Base-by-base conservation (phyloP, 1,140 invertebrate species). In the Tyrophagus putrescentiae region DNA sequence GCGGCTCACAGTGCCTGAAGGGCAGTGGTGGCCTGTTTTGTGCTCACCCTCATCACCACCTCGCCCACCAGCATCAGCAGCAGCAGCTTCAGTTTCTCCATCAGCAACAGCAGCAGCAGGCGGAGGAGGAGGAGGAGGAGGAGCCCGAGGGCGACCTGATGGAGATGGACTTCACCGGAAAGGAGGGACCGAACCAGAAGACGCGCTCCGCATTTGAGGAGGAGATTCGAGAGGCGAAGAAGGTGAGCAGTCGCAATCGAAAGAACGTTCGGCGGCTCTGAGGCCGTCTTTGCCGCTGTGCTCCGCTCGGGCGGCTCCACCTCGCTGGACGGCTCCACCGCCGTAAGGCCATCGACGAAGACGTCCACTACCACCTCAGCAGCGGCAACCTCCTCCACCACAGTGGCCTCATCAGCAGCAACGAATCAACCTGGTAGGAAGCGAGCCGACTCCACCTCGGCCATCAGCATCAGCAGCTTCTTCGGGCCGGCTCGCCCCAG, bases 81-180 rank as follows among this genome's bases (percentile, higher is more conserved):
- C 45, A 50, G 31, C 45, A 4, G 13, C 45, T 42, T 23, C 41
- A 42, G 18, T 42, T 42, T 21, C 18, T 21, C 6, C 18, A 42
- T 42, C 41, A 42, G 25, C 45, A 16, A 3, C 21, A 13, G 9
- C 45, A 16, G 45, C 16, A 50, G 27, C 13, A 50, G 13, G 13
- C 13, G 27, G 11, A 50, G 9, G 11, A 16, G 45, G 31, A 50
- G 21, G 31, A 13, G 45, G 45, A 50, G n/a, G n/a, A n/a, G n/a
- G n/a, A n/a, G n/a, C n/a, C n/a, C n/a, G n/a, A n/a, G n/a, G n/a
- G 7, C 21, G 52, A 54, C 27, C 13, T 54, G 27, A 54, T 54
- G 52, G 52, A 54, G 27, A 54, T 54, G 32, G 52, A 54, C 13
- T 54, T 34, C 39, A 34, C 52, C 2, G 41, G 18, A 42, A 54